phyloP scores from a whole-genome alignment of 2,113 vertebrate genomes.

The Trochalopteron elliotii region DNA sequence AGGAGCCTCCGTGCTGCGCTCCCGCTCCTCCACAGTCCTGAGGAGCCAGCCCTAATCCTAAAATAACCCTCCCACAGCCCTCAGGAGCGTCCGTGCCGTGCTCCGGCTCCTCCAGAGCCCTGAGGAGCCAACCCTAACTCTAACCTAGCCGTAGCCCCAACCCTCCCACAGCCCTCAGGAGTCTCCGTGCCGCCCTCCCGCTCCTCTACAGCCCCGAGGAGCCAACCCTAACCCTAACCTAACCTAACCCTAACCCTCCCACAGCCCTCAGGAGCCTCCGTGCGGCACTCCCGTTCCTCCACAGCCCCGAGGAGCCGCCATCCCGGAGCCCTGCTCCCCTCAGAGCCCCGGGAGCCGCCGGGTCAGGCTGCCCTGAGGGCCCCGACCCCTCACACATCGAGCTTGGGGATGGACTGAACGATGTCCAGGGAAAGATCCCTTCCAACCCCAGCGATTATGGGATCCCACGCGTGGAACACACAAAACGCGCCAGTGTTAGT shows the following conservation, averaged over 20 bases:
- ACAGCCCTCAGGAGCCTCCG: background rate
- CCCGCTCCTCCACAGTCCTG: background rate
- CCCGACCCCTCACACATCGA: rapidly evolving
- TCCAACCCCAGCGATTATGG: rapidly evolving
- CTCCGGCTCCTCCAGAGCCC: background rate
- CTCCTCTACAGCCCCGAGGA: too few relatives aligned
- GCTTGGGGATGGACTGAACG: rapidly evolving
- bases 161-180: too few relatives aligned
- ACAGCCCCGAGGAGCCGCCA: background rate
- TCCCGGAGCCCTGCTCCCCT: background rate
- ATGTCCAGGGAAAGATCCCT: background rate
- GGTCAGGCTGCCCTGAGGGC: rapidly evolving
- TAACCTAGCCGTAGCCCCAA: too few relatives aligned
- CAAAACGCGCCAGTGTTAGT: rapidly evolving
- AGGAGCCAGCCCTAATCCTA: background rate
- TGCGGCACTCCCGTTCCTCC: too few relatives aligned
- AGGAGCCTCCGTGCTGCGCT: background rate
- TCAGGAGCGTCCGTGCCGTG: background rate
- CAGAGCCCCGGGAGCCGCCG: background rate
- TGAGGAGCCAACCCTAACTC: background rate
- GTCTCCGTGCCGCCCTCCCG: too few relatives aligned
- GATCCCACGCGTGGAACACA: rapidly evolving
- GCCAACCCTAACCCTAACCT: too few relatives aligned
- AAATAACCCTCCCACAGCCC: background rate
- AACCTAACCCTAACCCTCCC: too few relatives aligned